Base-by-base conservation (phyloP, 2,888 invertebrate genomes). In the Parelbella ahira region DNA sequence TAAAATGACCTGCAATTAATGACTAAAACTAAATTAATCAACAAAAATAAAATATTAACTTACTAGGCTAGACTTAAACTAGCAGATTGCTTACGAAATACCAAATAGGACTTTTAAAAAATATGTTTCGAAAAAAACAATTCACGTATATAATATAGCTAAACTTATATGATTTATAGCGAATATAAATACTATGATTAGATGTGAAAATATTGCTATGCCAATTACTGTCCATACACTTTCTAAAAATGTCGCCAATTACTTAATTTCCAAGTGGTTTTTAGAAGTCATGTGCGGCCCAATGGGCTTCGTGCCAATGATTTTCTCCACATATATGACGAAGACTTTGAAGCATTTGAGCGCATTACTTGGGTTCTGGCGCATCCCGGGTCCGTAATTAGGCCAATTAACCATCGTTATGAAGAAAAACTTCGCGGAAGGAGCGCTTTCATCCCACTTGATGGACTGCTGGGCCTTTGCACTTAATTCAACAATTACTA, bases 361-460 rank as follows among this genome's bases (percentile, higher is more conserved):
- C 25, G 24, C n/a, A n/a, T 33, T 7, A 20, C 27, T 27, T 13
- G 20, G 27, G 19, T 33, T 33, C 27, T 32, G 32, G 39, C 39
- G 39, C 9, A 8, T 12, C 9, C 15, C 15, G 11, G 30, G 25
- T 24, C 21, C 39, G 30, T 39, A 32, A 39, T 39, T 39, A 39
- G 39, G 19, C 32, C 39, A 39, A 39, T 39, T 39, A 32, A 39
- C 39, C 32, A 9, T 25, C 39, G 20, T 39, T 39, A 39, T 39
- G 32, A 32, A 32, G 39, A 39, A 39, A 39, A 39, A 32, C 19
- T 39, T 32, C 10, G 24, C 18, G 18, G 23, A 24, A 13, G 20
- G 21, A 29, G 19, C 38, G 7, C 23, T 38, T 24, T 29, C 30
- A 38, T 30, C 28, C 37, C 37, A 15, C 29, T 37, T 38, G 38